A percentile compares a stretch with the other conserved stretches of the same genome.
Evolutionary conservation across 2,888 invertebrate species (phyloP).

Genomic region (Coenonympha glycerion): DNA sequence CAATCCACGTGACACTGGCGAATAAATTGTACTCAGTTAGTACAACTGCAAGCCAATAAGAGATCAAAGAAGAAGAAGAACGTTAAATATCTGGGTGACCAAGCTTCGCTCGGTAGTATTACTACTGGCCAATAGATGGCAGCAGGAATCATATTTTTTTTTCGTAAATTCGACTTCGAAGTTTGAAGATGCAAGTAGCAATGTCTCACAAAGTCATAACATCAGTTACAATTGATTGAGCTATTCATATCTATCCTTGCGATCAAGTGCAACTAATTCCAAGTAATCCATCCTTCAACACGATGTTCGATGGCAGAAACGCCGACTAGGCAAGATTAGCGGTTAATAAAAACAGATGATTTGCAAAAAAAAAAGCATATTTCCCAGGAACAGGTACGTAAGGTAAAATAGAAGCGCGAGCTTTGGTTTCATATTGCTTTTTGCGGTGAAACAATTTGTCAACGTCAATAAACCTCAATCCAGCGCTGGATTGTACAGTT

Average conservation of each 20-base stretch:
- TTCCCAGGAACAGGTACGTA: constrained; percentile 21
- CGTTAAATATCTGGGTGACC: no score
- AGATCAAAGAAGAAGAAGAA: no score
- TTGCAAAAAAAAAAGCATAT: constrained; percentile 16
- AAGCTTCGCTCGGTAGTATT: no score
- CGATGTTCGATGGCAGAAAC: constrained; percentile 9
- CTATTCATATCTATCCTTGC: no score
- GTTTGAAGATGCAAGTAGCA: no score
- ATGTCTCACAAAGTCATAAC: neutral
- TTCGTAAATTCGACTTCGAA: no score
- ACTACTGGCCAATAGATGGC: no score
- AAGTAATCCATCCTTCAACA: constrained; percentile 3
- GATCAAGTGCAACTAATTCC: neutral
- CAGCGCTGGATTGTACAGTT: constrained; percentile 15
- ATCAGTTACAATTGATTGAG: neutral
- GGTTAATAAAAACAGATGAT: constrained; percentile 24
- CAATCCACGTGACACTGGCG: no score
- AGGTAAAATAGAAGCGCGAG: constrained; percentile 17
- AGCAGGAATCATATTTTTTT: no score
- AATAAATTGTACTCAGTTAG: no score
- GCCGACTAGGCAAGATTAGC: constrained; percentile 9
- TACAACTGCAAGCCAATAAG: no score
- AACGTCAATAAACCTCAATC: constrained; percentile 26
- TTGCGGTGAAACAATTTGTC: constrained; percentile 26
- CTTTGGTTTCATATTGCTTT: constrained; percentile 24